Evolutionary conservation across 2,113 vertebrate genomes (phyloP), one percentile per base, ranked within the genome.

Genomic region (Amphiprion ocellaris): DNA sequence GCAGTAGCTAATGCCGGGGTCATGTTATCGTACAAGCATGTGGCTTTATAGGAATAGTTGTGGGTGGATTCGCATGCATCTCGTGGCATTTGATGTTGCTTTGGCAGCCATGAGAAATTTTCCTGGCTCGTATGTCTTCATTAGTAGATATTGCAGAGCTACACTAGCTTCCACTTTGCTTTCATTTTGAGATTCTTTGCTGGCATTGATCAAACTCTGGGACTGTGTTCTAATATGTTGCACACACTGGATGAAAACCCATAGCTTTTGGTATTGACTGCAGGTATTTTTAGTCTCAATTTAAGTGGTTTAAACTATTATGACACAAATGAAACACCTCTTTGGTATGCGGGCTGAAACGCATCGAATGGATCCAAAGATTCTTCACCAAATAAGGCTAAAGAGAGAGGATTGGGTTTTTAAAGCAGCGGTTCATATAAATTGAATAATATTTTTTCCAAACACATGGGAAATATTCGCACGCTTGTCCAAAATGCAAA

Each of bases 1-100:
- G 69, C 79, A 74, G 89, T 81, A 90, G 87, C 84, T 81, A 26
- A 78, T 11, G 59, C 85, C 46, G 61, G 67, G 58, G 53, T 87
- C 41, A 67, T 79, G 80, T 82, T 74, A 56, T 56, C 37, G 1
- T 39, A 79, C 67, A 52, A 79, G 71, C 50, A 53, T 78, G 61
- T 0, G 69, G 37, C 53, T 88, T 88, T 86, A 88, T 76, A 69
- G 74, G 52, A 65, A 81, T 77, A 66, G 69, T 82, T 82, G 21
- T 24, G 52, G 62, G 41, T 66, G 56, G 64, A 69, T 85, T 53
- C 14, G 56, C 80, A 77, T 68, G 16, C 1, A 44, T 69, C 63
- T 74, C 69, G 44, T 47, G 55, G 65, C 2, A 8, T 46, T 16
- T 76, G 55, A 49, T 65, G 28, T 0, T 52, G 53, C 50, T 78